These are phyloP conservation scores for Limnodromus scolopaceus DNA, from an alignment of 2,797 vertebrate genomes.

Conservation along the genomic window DNA sequence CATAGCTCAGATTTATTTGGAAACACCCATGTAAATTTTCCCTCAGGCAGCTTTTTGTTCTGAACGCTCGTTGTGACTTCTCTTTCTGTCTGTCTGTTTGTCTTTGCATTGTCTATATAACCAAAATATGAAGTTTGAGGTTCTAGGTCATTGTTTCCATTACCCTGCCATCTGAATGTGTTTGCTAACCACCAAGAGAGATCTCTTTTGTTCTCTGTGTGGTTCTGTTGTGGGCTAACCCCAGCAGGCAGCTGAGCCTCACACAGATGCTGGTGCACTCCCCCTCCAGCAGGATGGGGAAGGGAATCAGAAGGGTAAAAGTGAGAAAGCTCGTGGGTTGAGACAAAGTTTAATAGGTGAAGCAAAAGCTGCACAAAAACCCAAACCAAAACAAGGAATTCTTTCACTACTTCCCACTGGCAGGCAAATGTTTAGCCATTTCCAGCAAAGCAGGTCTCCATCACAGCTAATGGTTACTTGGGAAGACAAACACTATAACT, in stretches of 20 bases:
- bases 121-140: background rate
- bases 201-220: background rate
- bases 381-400: too few relatives aligned
- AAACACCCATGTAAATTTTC: background rate
- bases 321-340: too few relatives aligned
- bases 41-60: background rate
- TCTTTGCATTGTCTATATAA: background rate
- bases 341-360: too few relatives aligned
- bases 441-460: too few relatives aligned
- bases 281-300: background rate
- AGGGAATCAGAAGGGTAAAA: too few relatives aligned
- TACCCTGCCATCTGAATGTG: background rate
- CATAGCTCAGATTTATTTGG: background rate
- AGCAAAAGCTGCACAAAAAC: too few relatives aligned
- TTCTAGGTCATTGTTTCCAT: background rate
- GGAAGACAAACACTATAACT: background rate
- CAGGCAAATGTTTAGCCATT: too few relatives aligned
- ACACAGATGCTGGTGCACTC: rapidly evolving
- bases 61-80: background rate
- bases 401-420: too few relatives aligned
- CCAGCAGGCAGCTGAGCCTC: background rate
- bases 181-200: background rate
- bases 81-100: background rate
- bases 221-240: background rate
- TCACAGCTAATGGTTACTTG: background rate